A percentile compares a stretch with the other conserved stretches of the same genome.
These are phyloP conservation scores for Aphis gossypii DNA, from an alignment of 1,140 invertebrate species.

Conservation along the genomic window DNA sequence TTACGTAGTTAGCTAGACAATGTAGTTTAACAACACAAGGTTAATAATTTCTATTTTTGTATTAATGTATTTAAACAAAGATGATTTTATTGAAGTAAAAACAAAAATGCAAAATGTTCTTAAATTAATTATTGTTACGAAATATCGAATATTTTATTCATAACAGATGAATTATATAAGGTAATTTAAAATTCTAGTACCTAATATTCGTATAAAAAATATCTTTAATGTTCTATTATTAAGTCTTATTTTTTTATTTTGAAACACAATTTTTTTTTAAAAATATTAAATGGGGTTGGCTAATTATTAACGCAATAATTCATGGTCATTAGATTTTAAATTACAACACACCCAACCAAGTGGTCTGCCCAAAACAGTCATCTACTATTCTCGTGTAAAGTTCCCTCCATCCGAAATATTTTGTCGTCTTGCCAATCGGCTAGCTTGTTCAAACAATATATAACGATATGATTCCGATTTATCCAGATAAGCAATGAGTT, in stretches of 20 bases:
- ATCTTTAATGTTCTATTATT: not conserved
- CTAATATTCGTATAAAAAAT: not conserved
- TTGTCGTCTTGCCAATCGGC: slow-evolving; percentile 23
- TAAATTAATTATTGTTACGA: not conserved
- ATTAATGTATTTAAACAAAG: not conserved
- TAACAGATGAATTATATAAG: too few relatives aligned
- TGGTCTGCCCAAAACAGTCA: slow-evolving; percentile 16
- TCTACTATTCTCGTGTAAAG: slow-evolving; percentile 8
- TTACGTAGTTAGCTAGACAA: not conserved
- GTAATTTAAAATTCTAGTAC: not conserved
- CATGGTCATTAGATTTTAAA: slow-evolving; percentile 8
- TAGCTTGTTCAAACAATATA: not conserved
- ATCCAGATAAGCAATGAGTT: not conserved
- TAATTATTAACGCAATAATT: not conserved
- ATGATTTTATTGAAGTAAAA: not conserved
- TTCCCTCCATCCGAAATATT: slow-evolving; percentile 9
- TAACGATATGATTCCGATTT: not conserved
- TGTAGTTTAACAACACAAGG: not conserved
- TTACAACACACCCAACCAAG: slow-evolving; percentile 9
- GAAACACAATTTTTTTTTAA: not conserved
- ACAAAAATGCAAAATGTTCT: not conserved
- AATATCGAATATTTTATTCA: not conserved
- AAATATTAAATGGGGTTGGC: not conserved
- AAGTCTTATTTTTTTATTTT: not conserved
- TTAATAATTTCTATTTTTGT: not conserved